Evolutionary conservation across 1,140 invertebrate genomes (phyloP), one percentile per base, ranked within the genome.

Genomic region (Cherax destructor): DNA sequence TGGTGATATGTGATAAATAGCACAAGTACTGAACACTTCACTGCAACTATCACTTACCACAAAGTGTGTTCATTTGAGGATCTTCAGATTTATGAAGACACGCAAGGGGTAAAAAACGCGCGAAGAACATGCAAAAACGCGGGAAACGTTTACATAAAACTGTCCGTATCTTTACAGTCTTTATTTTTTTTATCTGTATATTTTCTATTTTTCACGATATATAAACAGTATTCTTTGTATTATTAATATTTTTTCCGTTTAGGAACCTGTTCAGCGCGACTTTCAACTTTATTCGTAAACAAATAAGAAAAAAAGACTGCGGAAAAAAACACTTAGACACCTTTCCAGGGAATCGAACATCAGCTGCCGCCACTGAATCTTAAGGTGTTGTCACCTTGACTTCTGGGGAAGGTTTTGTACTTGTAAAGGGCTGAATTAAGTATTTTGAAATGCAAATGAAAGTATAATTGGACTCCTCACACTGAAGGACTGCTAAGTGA

Each of bases 51-150:
- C 52, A 56, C 52, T 10, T 56, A 4, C 52, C 9, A 13, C 1
- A 56, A 56, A 3, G 61, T 41, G 85, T 77, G 85, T 59, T 86
- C 85, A 86, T 78, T 59, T 78, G 52, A 47, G 74, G 1, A 6
- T 74, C 74, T 50, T 13, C 84, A 72, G 85, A 78, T 77, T 86
- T 86, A 86, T 86, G 84, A 86, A 76, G 49, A 86, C 83, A 56
- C 84, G 72, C 72, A 52, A 18, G 41, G 50, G 84, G 47, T 4
- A 52, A 52, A 76, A 86, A 76, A n/a, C 11, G 50, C 11, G 47
- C 18, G 7, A 50, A 74, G 61, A 72, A 72, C 16, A 83, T 41
- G 41, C 30, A 72, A 86, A 86, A 76, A 50, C 72, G 74, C n/a
- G 50, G 85, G 76, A 78, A 72, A 86, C 50, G 74, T 78, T 86